A percentile compares a stretch with the other conserved stretches of the same genome.
These are phyloP conservation scores for Psococerastis gibbosa DNA, from an alignment of 2,888 invertebrate species.

Conservation along the genomic window DNA sequence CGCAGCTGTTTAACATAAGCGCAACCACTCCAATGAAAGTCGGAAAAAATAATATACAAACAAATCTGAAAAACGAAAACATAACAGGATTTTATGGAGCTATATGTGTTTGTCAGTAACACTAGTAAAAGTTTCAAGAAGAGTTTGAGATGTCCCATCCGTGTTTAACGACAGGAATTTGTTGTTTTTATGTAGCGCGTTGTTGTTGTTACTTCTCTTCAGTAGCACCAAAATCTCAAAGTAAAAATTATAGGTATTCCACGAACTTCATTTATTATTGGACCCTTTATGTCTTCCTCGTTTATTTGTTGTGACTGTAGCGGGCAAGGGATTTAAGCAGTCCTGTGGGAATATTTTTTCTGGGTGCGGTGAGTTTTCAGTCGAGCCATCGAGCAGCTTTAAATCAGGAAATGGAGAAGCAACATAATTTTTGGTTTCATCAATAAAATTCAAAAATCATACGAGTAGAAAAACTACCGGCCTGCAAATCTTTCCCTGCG, in stretches of 20 bases:
- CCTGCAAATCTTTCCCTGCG: too few relatives aligned
- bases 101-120: slow-evolving; percentile 7
- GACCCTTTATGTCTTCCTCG: background rate
- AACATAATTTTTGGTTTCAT: too few relatives aligned
- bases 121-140: slow-evolving; percentile 11
- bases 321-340: too few relatives aligned
- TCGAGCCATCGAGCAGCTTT: too few relatives aligned
- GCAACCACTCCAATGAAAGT: slow-evolving; percentile 1
- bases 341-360: too few relatives aligned
- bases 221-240: slow-evolving; percentile 7
- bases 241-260: slow-evolving; percentile 8
- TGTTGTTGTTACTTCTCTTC: slow-evolving; percentile 9
- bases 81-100: slow-evolving; percentile 7
- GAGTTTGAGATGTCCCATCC: slow-evolving; percentile 9
- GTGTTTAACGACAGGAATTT: slow-evolving; percentile 9
- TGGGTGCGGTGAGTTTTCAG: too few relatives aligned
- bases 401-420: too few relatives aligned
- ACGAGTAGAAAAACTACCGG: too few relatives aligned
- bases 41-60: slow-evolving; percentile 10
- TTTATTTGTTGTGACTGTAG: background rate
- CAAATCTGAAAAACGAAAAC: slow-evolving; percentile 10
- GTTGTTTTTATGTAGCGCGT: slow-evolving; percentile 8
- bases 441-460: too few relatives aligned
- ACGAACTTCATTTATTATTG: slow-evolving; percentile 7
- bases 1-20: background rate